Conservation (phyloP, 2,113 vertebrate species). For the Anolis carolinensis region DNA sequence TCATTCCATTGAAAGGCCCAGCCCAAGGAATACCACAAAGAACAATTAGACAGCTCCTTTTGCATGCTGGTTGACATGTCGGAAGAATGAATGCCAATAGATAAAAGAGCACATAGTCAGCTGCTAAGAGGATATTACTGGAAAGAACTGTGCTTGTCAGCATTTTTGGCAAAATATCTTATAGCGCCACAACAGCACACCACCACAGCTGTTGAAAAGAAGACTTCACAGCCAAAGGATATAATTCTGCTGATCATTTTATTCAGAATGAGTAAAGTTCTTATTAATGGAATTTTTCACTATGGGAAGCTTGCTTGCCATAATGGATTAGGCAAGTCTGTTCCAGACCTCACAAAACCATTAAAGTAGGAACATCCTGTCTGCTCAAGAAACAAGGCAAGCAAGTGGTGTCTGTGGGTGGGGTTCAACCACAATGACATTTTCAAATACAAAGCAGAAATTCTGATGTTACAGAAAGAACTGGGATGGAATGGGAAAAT, state of each 20-base stretch:
- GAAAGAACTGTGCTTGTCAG: background rate
- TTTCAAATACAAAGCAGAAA: background rate
- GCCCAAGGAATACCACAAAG: background rate
- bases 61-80: background rate
- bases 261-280: background rate
- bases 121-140: conserved; percentile 2
- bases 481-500: background rate
- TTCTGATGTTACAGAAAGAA: background rate
- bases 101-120: background rate
- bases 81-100: background rate
- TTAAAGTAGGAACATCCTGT: background rate
- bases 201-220: background rate
- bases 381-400: background rate
- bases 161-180: background rate
- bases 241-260: conserved; percentile 1
- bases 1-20: background rate
- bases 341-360: background rate
- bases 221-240: background rate
- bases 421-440: background rate
- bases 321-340: background rate
- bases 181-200: background rate
- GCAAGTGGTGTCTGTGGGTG: background rate
- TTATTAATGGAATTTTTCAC: conserved; percentile 3
- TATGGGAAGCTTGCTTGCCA: background rate
- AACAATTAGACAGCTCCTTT: background rate